Evolutionary conservation across 2,113 vertebrate genomes (phyloP).

Genomic region (Corvus cornix): DNA sequence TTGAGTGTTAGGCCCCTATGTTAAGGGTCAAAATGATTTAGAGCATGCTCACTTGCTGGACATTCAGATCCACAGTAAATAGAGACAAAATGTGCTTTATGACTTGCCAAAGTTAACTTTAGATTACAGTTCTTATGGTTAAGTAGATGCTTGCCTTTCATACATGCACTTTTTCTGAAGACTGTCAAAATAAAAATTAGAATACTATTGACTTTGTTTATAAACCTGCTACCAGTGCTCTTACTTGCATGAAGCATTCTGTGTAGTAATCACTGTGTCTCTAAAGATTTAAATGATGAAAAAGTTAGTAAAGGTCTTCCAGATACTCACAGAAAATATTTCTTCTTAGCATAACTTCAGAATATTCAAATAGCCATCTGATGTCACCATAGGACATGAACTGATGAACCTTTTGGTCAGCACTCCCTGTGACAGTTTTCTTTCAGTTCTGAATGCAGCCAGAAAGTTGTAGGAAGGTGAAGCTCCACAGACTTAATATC

Average conservation of each 20-base stretch:
- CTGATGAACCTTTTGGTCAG: not conserved
- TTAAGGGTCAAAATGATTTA: not conserved
- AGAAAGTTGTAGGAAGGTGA: not conserved
- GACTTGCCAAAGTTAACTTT: not conserved
- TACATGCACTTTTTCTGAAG: not conserved
- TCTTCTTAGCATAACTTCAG: not conserved
- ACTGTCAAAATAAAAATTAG: not conserved
- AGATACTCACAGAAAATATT: not conserved
- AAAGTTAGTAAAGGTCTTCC: not conserved
- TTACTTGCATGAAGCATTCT: not conserved
- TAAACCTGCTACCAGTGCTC: not conserved
- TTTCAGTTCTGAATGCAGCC: not conserved
- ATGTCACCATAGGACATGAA: not conserved
- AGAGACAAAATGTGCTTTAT: not conserved
- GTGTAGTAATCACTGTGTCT: not conserved
- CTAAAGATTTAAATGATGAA: not conserved
- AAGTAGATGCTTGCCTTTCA: not conserved
- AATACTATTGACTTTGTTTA: not conserved
- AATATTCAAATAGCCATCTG: not conserved
- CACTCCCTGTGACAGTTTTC: not conserved
- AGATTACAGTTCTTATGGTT: not conserved
- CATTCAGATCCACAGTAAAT: not conserved
- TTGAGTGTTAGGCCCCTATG: not conserved
- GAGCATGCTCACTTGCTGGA: not conserved
- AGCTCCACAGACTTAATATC: not conserved